Evolutionary conservation across 2,113 vertebrate species (phyloP).

Genomic region (Tor tambroides): DNA sequence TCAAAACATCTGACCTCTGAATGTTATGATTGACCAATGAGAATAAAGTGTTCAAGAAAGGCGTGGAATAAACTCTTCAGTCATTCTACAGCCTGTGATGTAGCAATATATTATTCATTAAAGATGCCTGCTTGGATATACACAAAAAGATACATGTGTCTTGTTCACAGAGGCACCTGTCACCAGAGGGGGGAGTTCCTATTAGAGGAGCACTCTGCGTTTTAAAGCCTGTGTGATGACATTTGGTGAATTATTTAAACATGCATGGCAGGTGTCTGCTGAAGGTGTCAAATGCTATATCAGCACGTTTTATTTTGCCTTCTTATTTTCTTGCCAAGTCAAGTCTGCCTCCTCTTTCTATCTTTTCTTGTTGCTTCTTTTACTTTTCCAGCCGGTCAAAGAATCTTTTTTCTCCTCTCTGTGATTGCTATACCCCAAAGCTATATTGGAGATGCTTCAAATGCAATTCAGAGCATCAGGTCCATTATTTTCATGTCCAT

Average conservation of each 20-base stretch:
- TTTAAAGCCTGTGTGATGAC: slow-evolving; percentile 57
- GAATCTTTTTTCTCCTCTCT: slow-evolving; percentile 18
- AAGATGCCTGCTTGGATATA: slow-evolving; percentile 48
- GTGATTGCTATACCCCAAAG: slow-evolving; percentile 45
- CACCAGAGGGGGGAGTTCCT: slow-evolving; percentile 35
- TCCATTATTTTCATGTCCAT: slow-evolving; percentile 44
- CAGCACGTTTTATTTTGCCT: slow-evolving; percentile 33
- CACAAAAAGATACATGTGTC: slow-evolving; percentile 29
- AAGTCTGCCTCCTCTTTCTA: slow-evolving; percentile 18
- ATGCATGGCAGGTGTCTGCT: slow-evolving; percentile 57
- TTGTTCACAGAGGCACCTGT: slow-evolving; percentile 55
- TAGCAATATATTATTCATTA: slow-evolving; percentile 63
- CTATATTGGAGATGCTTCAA: slow-evolving; percentile 37
- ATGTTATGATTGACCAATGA: neutral
- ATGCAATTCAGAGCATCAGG: slow-evolving; percentile 33
- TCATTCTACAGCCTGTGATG: slow-evolving; percentile 50
- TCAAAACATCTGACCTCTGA: neutral
- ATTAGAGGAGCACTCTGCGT: slow-evolving; percentile 33
- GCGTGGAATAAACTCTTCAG: neutral
- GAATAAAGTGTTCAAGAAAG: neutral
- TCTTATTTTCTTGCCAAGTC: slow-evolving; percentile 43
- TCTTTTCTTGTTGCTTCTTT: slow-evolving; percentile 47
- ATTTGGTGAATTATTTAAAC: slow-evolving; percentile 63
- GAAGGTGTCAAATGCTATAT: slow-evolving; percentile 54
- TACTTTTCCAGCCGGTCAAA: slow-evolving; percentile 21